These are phyloP conservation scores for Prionace glauca DNA, from an alignment of 2,797 vertebrate species.

Conservation along the genomic window DNA sequence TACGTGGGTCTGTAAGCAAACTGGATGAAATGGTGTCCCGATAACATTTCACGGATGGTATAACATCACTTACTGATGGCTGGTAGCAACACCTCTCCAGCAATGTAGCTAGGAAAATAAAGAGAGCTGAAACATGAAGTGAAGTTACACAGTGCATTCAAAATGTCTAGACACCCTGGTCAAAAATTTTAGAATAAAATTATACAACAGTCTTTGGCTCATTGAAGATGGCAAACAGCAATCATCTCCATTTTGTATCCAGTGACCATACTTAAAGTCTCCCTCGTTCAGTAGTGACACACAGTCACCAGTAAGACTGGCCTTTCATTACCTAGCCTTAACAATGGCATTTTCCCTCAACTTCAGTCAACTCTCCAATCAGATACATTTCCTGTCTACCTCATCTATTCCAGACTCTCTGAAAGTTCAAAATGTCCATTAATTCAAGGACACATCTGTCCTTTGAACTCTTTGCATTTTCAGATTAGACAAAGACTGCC, in stretches of 20 bases:
- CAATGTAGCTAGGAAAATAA: background rate
- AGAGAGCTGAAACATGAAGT: background rate
- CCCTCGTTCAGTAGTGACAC: background rate
- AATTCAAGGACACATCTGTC: background rate
- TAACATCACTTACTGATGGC: background rate
- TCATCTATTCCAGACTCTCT: background rate
- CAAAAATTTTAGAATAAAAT: background rate
- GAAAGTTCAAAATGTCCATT: background rate
- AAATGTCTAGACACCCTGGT: background rate
- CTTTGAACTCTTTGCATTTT: background rate
- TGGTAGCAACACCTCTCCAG: background rate
- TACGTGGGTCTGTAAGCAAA: background rate
- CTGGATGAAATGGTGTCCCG: background rate
- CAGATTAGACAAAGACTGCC: background rate
- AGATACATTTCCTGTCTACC: background rate
- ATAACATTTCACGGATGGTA: background rate
- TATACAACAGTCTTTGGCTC: background rate
- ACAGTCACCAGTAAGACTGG: background rate
- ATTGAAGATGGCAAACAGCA: background rate
- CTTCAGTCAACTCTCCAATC: background rate
- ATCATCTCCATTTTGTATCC: background rate
- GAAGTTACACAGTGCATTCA: background rate
- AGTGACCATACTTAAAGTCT: conserved; percentile 30
- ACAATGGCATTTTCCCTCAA: conserved; percentile 11
- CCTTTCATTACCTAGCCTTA: background rate